Conservation (phyloP, 1,140 invertebrate species). For the Leptopilina boulardi region DNA sequence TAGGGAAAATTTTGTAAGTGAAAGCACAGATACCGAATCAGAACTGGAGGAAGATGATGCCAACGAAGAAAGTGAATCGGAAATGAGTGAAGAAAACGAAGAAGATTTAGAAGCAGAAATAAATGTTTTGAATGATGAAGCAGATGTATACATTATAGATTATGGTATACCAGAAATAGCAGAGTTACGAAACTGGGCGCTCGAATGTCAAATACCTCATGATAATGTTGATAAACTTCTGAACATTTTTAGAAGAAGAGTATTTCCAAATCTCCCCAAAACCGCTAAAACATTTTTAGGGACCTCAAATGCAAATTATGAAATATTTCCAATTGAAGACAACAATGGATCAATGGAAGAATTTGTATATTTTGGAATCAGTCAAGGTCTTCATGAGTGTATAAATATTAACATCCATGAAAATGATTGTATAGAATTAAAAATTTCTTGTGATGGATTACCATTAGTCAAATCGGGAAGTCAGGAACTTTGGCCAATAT, state of each 20-base stretch:
- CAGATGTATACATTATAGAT: neutral
- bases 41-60: too few relatives aligned
- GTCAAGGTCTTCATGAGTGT: conserved; percentile 13
- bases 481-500: conserved; percentile 35
- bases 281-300: conserved; percentile 41
- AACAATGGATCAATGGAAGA: neutral
- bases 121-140: neutral
- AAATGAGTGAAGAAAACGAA: too few relatives aligned
- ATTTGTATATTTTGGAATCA: conserved; percentile 43
- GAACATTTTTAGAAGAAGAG: conserved; percentile 30
- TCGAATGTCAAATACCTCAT: conserved; percentile 15
- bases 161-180: neutral
- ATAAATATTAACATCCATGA: conserved; percentile 27
- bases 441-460: conserved; percentile 38
- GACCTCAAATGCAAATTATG: conserved; percentile 25
- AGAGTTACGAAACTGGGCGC: conserved; percentile 23
- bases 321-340: conserved; percentile 36
- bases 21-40: too few relatives aligned
- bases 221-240: conserved; percentile 34
- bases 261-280: conserved; percentile 39
- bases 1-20: too few relatives aligned
- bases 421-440: conserved; percentile 9
- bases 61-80: too few relatives aligned
- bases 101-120: too few relatives aligned
- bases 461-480: conserved; percentile 30